phyloP scores from a whole-genome alignment of 2,113 vertebrate species.

The Rhea pennata region DNA sequence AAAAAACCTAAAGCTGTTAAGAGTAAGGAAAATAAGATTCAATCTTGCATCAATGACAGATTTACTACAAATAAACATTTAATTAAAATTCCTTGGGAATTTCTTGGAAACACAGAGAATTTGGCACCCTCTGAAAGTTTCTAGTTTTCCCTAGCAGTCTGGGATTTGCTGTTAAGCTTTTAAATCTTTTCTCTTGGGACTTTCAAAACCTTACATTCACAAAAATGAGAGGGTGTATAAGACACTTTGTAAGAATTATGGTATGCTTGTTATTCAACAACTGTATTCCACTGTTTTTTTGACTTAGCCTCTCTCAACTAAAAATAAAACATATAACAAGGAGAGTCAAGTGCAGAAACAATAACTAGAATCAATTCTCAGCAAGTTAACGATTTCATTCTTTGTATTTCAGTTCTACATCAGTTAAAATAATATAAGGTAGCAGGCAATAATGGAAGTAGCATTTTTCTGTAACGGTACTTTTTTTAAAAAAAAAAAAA shows the following conservation, averaged over 20 bases:
- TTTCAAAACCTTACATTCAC: not conserved
- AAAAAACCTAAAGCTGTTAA: not conserved
- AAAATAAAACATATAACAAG: not conserved
- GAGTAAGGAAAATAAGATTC: not conserved
- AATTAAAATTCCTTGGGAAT: not conserved
- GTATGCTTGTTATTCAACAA: not conserved
- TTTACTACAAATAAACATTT: not conserved
- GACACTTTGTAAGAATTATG: not conserved
- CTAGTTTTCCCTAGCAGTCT: not conserved
- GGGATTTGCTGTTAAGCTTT: not conserved
- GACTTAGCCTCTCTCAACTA: not conserved
- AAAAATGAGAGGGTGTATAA: not conserved
- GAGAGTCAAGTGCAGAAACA: not conserved
- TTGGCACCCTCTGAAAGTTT: not conserved
- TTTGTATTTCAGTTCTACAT: not conserved
- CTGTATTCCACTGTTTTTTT: not conserved
- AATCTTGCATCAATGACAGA: not conserved
- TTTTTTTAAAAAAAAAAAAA: not conserved
- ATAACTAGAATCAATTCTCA: not conserved
- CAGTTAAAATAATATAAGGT: not conserved
- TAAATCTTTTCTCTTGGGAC: not conserved
- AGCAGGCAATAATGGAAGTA: not conserved
- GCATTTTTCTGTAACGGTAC: fast-evolving
- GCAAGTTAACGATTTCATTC: not conserved
- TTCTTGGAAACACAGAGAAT: not conserved